Evolutionary conservation across 2,113 vertebrate genomes (phyloP).

Genomic region (Manacus vitellinus): DNA sequence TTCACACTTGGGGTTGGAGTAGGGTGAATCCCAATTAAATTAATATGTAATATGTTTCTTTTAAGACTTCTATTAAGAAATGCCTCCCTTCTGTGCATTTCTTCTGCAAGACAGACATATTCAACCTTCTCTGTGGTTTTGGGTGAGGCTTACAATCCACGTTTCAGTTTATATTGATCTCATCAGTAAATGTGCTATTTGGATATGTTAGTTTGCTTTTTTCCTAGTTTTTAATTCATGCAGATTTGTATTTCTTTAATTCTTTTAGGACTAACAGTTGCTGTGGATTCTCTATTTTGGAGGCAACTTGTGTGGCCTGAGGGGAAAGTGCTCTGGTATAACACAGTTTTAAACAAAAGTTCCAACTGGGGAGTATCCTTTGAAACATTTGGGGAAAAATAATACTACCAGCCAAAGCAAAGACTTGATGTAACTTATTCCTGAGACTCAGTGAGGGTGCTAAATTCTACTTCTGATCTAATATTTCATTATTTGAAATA

Average conservation of each 20-base stretch:
- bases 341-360: slow-evolving; percentile 92
- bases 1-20: neutral
- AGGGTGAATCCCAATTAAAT: neutral
- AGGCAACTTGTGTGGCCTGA: slow-evolving; percentile 89
- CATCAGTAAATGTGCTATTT: neutral
- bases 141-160: neutral
- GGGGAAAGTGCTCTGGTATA: slow-evolving; percentile 95
- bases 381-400: neutral
- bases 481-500: neutral
- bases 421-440: neutral
- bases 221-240: neutral
- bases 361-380: slow-evolving; percentile 98
- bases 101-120: neutral
- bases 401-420: neutral
- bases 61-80: neutral
- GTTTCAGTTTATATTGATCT: neutral
- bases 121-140: neutral
- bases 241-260: neutral
- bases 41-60: neutral
- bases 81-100: neutral
- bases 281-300: slow-evolving; percentile 92
- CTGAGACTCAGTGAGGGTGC: neutral
- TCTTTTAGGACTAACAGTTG: slow-evolving; percentile 84
- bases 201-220: neutral
- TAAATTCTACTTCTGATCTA: neutral